A percentile compares a stretch with the other conserved stretches of the same genome.
Evolutionary conservation across 2,888 invertebrate species (phyloP).

Genomic region (Pachycephus smyrnensis): DNA sequence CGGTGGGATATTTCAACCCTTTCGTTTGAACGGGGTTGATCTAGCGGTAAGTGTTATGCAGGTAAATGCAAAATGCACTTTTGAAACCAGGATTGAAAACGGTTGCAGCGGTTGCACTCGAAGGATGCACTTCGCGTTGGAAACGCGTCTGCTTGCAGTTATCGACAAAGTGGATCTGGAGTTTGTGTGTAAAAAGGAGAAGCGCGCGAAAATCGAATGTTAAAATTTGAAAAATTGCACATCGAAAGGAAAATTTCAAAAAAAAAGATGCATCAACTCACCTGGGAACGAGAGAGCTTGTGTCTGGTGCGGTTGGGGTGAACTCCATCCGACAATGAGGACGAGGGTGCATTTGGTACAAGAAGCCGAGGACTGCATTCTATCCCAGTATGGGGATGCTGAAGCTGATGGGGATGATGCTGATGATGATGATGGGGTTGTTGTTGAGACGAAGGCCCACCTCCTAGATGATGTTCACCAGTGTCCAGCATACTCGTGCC

Average conservation of each 20-base stretch:
- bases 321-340: constrained; percentile 54
- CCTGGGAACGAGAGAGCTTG: constrained; percentile 73
- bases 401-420: constrained; percentile 62
- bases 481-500: constrained; percentile 68
- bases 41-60: background rate
- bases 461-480: constrained; percentile 56
- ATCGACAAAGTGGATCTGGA: background rate
- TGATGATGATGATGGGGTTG: constrained; percentile 37
- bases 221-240: background rate
- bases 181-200: background rate
- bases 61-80: background rate
- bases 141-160: background rate
- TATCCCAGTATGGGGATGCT: constrained; percentile 66
- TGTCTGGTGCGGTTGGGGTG: constrained; percentile 70
- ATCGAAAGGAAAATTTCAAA: background rate
- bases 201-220: background rate
- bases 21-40: background rate
- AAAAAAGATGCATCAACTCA: constrained; percentile 48
- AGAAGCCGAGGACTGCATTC: constrained; percentile 67
- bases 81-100: background rate
- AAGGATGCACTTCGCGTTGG: background rate
- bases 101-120: background rate
- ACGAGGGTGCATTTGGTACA: constrained; percentile 66
- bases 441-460: constrained; percentile 43
- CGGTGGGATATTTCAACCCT: background rate